Percentiles rank a stretch among this genome's conserved stretches.
These are phyloP conservation scores for Julus scanicus DNA, from an alignment of 2,888 invertebrate genomes.

Conservation along the genomic window DNA sequence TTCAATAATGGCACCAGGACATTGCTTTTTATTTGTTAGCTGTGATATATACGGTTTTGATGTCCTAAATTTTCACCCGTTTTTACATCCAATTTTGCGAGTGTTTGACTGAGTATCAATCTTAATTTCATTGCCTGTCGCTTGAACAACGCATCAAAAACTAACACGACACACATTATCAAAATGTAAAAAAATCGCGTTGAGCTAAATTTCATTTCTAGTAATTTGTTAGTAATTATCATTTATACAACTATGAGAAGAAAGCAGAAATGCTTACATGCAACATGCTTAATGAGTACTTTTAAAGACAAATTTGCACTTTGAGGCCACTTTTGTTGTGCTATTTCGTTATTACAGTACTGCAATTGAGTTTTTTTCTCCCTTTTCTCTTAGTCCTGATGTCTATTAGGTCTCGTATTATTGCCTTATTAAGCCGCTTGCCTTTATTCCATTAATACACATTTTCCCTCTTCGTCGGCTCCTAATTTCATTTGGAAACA, in stretches of 20 bases:
- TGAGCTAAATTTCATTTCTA: too few relatives aligned
- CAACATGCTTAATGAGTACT: too few relatives aligned
- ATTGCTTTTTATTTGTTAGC: background rate
- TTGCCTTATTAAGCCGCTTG: slow-evolving; percentile 20
- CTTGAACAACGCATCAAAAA: too few relatives aligned
- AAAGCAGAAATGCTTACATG: too few relatives aligned
- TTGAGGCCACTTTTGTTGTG: background rate
- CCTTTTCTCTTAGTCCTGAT: background rate
- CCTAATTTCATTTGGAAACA: slow-evolving; percentile 27
- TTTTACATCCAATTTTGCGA: background rate
- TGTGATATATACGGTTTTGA: background rate
- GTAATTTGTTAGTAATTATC: too few relatives aligned
- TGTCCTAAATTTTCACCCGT: background rate
- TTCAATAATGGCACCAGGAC: background rate
- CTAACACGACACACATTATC: too few relatives aligned
- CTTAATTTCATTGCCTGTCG: background rate
- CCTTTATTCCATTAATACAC: slow-evolving; percentile 27
- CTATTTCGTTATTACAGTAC: slow-evolving; percentile 12
- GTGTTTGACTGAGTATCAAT: background rate
- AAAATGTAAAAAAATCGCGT: too few relatives aligned
- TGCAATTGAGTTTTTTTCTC: background rate
- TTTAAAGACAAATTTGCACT: background rate
- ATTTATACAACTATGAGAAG: background rate
- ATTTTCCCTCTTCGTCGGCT: slow-evolving; percentile 1
- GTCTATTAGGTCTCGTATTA: background rate